Evolutionary conservation across 2,888 invertebrate species (phyloP).

Genomic region (Stegana nigrithorax): DNA sequence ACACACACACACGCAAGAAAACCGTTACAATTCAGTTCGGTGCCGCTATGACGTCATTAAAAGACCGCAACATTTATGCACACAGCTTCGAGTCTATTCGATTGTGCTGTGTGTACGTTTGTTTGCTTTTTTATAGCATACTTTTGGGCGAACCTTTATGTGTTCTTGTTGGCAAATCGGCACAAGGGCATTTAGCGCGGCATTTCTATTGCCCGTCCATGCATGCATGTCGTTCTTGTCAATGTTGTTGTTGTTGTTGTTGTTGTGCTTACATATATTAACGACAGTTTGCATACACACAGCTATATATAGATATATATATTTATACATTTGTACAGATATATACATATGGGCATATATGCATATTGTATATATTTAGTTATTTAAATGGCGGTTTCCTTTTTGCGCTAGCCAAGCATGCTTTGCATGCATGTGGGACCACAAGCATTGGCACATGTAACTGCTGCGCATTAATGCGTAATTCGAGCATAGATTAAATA

Average conservation of each 20-base stretch:
- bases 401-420: no score
- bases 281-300: no score
- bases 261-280: no score
- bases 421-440: no score
- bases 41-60: constrained; percentile 35
- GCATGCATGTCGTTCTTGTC: constrained; percentile 29
- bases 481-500: background rate
- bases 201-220: constrained; percentile 30
- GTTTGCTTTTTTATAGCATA: constrained; percentile 11
- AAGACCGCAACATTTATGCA: constrained; percentile 15
- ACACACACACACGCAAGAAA: background rate
- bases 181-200: constrained; percentile 47
- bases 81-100: constrained; percentile 1
- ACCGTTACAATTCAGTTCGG: background rate
- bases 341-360: no score
- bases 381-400: no score
- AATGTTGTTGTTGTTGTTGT: no score
- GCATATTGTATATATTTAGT: no score
- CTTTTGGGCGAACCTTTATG: background rate
- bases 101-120: constrained; percentile 5
- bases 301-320: no score
- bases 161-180: constrained; percentile 17
- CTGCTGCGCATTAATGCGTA: no score
- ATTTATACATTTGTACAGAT: no score
- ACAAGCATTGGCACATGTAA: no score